Conservation (phyloP, 2,797 vertebrate species). For the Sarcophilus harrisii region DNA sequence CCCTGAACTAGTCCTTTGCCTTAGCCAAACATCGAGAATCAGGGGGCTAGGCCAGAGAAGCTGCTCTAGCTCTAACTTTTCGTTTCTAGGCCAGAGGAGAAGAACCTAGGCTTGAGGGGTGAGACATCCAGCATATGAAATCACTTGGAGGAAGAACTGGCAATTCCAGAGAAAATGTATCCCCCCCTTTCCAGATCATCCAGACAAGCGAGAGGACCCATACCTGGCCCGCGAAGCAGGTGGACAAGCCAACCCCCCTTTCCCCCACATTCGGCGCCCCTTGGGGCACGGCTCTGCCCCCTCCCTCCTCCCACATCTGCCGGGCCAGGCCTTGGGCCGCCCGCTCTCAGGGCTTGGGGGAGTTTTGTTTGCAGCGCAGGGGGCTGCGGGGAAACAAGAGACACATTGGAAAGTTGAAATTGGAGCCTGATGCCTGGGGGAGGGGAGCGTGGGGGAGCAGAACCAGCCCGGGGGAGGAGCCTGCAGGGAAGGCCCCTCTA, state of each 20-base stretch:
- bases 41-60: not conserved
- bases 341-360: not conserved
- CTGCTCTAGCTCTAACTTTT: not conserved
- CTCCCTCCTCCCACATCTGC: not conserved
- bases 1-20: not conserved
- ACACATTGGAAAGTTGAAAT: not conserved
- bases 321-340: not conserved
- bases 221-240: too few species aligned
- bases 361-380: constrained; percentile 9
- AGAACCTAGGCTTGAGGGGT: not conserved
- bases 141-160: not conserved
- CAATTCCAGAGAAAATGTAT: not conserved
- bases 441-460: not conserved
- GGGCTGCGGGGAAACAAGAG: not conserved
- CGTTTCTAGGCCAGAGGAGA: too few species aligned
- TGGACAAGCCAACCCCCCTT: too few species aligned
- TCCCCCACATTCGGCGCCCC: not conserved
- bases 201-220: not conserved
- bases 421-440: constrained; percentile 46
- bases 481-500: not conserved
- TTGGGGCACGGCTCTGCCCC: not conserved
- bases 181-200: not conserved
- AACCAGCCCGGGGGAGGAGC: not conserved
- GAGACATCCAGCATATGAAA: not conserved
- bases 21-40: not conserved